These are phyloP conservation scores for Pectinophora gossypiella DNA, from an alignment of 1,140 invertebrate species.

Conservation along the genomic window DNA sequence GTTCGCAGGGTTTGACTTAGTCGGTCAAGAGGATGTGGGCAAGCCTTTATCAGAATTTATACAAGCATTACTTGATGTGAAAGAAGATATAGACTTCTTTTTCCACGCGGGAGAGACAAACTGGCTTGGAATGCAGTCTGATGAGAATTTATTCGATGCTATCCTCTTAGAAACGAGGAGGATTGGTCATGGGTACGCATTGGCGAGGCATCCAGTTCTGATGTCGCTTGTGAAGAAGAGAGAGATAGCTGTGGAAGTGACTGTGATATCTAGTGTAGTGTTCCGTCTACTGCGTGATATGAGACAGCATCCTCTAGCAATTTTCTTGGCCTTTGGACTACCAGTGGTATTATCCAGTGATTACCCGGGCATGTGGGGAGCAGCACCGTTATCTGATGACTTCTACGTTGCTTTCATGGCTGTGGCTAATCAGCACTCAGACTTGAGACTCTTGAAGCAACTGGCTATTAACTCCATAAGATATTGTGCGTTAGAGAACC, in stretches of 20 bases:
- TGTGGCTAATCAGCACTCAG: constrained; percentile 81
- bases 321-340: constrained; percentile 79
- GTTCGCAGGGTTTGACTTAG: constrained; percentile 85
- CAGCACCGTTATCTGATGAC: constrained; percentile 85
- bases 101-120: constrained; percentile 88
- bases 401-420: constrained; percentile 90
- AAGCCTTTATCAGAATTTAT: constrained; percentile 78
- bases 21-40: constrained; percentile 84
- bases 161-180: constrained; percentile 84
- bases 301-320: constrained; percentile 86
- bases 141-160: constrained; percentile 87
- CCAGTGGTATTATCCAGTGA: constrained; percentile 82
- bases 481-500: too few relatives aligned
- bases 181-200: constrained; percentile 80
- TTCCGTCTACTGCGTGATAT: constrained; percentile 84
- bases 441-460: constrained; percentile 87
- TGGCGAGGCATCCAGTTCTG: constrained; percentile 85
- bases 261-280: constrained; percentile 89
- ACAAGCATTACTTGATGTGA: constrained; percentile 72
- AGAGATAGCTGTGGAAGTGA: constrained; percentile 87
- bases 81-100: constrained; percentile 80
- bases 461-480: constrained; percentile 86
- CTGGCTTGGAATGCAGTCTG: constrained; percentile 79
- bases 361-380: constrained; percentile 87
- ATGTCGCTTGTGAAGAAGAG: constrained; percentile 76